Evolutionary conservation across 2,113 vertebrate species (phyloP).

Genomic region (Gymnocephalus cernua): DNA sequence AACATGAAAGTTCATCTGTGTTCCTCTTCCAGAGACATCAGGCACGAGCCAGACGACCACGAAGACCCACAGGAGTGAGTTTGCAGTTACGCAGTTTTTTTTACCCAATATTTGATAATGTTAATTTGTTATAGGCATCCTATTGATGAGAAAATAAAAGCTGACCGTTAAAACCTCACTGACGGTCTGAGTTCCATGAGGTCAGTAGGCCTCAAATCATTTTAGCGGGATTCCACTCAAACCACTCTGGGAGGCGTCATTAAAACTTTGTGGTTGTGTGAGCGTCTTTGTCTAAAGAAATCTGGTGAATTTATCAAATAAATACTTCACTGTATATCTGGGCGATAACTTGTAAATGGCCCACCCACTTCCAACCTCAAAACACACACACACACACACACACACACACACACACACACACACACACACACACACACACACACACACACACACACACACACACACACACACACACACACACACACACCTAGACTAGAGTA

Average conservation of each 20-base stretch:
- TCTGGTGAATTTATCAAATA: slow-evolving; percentile 12
- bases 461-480: slow-evolving; percentile 15
- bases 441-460: slow-evolving; percentile 1
- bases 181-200: slow-evolving; percentile 51
- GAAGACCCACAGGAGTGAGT: slow-evolving; percentile 33
- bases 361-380: background rate
- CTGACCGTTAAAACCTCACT: slow-evolving; percentile 64
- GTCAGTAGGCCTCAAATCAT: slow-evolving; percentile 43
- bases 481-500: background rate
- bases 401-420: slow-evolving; percentile 11
- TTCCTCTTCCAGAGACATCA: slow-evolving; percentile 58
- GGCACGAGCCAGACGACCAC: slow-evolving; percentile 65
- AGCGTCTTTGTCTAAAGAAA: background rate
- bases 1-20: slow-evolving; percentile 75
- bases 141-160: slow-evolving; percentile 54
- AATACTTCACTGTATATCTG: slow-evolving; percentile 11
- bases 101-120: slow-evolving; percentile 58
- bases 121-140: slow-evolving; percentile 62
- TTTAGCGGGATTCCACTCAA: slow-evolving; percentile 43
- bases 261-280: slow-evolving; percentile 20
- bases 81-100: slow-evolving; percentile 28
- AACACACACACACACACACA: slow-evolving; percentile 1
- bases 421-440: slow-evolving; percentile 3
- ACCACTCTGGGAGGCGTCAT: slow-evolving; percentile 20
- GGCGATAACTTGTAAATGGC: slow-evolving; percentile 7